Conservation (phyloP, 2,888 invertebrate genomes). For the Prostheceraeus crozeri region DNA sequence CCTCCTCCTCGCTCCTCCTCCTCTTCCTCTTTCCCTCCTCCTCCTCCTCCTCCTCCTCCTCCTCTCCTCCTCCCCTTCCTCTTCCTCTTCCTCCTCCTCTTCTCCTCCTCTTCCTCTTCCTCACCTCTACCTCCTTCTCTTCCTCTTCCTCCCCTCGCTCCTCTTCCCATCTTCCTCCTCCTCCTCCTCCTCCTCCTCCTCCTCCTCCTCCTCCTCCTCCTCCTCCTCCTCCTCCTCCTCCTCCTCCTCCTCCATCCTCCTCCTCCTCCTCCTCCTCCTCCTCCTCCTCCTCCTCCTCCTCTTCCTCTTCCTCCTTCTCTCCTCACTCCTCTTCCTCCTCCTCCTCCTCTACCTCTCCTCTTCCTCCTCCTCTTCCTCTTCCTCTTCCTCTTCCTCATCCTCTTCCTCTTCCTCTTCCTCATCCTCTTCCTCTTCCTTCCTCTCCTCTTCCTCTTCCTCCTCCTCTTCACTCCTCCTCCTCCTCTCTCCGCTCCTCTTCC, state of each 20-base stretch:
- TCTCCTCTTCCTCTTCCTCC: not conserved
- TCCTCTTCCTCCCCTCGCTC: too few species aligned
- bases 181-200: too few species aligned
- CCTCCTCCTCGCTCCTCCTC: constrained; percentile 2
- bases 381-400: not conserved
- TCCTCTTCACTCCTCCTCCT: not conserved
- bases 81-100: not conserved
- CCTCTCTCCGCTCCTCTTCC: too few species aligned
- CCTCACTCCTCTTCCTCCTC: not conserved
- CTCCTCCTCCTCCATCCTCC: too few species aligned
- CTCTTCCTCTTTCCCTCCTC: constrained; percentile 8
- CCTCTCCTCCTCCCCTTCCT: not conserved
- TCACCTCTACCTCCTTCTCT: too few species aligned
- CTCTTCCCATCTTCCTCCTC: too few species aligned
- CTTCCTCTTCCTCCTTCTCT: not conserved
- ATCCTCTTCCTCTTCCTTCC: too few species aligned
- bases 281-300: not conserved
- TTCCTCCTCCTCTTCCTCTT: not conserved
- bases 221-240: not conserved
- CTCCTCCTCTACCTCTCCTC: too few species aligned
- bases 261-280: not conserved
- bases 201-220: too few species aligned
- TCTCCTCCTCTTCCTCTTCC: too few species aligned
- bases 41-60: not conserved
- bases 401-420: not conserved